These are phyloP conservation scores for Eospalax fontanierii DNA, from an alignment of 2,797 vertebrate genomes.

Conservation along the genomic window DNA sequence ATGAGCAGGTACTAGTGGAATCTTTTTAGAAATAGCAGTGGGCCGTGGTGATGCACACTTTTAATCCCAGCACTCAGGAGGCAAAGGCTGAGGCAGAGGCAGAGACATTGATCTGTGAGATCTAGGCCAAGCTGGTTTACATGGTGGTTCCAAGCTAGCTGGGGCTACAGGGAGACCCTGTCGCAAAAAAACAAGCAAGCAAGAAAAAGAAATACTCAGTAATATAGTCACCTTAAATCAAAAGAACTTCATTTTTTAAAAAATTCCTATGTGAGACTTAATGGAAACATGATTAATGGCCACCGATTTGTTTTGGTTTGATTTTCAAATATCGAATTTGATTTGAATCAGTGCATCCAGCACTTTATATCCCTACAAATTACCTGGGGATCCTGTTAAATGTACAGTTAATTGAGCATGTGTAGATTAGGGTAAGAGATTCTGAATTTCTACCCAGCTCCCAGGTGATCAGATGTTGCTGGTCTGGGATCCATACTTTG, in stretches of 20 bases:
- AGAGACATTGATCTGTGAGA: too few relatives aligned
- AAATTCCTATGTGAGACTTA: conserved; percentile 12
- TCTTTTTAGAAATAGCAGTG: conserved; percentile 2
- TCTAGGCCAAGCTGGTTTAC: too few relatives aligned
- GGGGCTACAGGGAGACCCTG: too few relatives aligned
- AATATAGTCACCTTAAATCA: conserved; percentile 15
- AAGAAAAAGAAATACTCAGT: too few relatives aligned
- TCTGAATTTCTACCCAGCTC: conserved; percentile 57
- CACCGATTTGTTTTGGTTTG: conserved; percentile 43
- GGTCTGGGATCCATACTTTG: neutral
- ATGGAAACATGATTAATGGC: conserved; percentile 60
- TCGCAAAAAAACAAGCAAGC: too few relatives aligned
- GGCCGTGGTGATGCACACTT: too few relatives aligned
- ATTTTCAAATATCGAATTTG: conserved; percentile 70
- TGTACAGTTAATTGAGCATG: conserved; percentile 39
- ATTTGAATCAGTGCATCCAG: conserved; percentile 50
- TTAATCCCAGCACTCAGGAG: too few relatives aligned
- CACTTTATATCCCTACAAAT: conserved; percentile 49
- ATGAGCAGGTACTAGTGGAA: neutral
- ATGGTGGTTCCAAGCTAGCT: too few relatives aligned
- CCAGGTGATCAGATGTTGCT: conserved; percentile 30
- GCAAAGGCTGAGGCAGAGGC: too few relatives aligned
- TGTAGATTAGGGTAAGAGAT: neutral
- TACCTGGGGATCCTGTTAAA: conserved; percentile 37
- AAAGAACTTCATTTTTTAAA: neutral